A percentile compares a stretch with the other conserved stretches of the same genome.
phyloP scores from a whole-genome alignment of 2,888 invertebrate genomes.

The Orthonychiurus folsomi region DNA sequence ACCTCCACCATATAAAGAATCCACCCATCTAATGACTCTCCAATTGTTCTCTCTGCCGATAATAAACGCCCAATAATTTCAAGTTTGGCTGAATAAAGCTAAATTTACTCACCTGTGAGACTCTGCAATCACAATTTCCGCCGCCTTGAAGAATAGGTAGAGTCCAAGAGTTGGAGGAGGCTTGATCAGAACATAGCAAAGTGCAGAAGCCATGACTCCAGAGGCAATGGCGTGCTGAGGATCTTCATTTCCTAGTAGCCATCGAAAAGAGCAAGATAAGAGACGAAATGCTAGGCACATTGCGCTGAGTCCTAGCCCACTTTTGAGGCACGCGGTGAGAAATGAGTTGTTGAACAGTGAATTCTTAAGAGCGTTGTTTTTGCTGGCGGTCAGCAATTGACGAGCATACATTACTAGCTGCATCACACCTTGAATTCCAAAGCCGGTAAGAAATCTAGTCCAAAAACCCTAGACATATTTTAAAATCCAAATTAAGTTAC shows the following conservation, averaged over 20 bases:
- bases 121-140: conserved; percentile 33
- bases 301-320: conserved; percentile 35
- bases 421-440: conserved; percentile 34
- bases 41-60: conserved; percentile 32
- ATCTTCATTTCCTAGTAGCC: conserved; percentile 38
- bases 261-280: conserved; percentile 38
- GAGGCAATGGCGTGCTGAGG: conserved; percentile 33
- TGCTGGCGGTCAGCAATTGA: not conserved
- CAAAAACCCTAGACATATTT: conserved; percentile 29
- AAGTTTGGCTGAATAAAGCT: too few species aligned
- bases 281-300: conserved; percentile 37
- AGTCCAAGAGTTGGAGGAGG: conserved; percentile 35
- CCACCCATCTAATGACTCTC: conserved; percentile 32
- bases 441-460: conserved; percentile 34
- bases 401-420: conserved; percentile 24
- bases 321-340: conserved; percentile 27
- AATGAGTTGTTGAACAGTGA: conserved; percentile 1
- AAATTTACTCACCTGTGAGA: conserved; percentile 34
- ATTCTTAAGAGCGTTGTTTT: not conserved
- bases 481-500: not conserved
- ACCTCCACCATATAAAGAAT: conserved; percentile 39
- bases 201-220: conserved; percentile 34
- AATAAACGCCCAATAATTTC: not conserved
- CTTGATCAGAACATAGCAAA: conserved; percentile 34
- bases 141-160: conserved; percentile 38